Evolutionary conservation across 2,888 invertebrate genomes (phyloP).

Genomic region (Eilema griseolum): DNA sequence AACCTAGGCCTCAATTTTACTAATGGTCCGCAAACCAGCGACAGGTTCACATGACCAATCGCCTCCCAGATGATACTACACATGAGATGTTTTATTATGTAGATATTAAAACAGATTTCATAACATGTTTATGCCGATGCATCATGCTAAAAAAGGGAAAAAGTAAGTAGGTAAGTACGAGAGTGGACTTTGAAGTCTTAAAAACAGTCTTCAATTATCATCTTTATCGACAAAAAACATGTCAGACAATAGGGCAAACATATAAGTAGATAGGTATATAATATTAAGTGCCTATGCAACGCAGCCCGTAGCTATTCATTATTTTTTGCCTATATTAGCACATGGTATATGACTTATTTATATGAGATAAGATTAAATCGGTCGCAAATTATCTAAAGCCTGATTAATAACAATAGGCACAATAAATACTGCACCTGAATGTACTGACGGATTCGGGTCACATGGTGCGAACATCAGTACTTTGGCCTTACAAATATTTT

Average conservation of each 20-base stretch:
- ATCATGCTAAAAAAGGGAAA: no score
- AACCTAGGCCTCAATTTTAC: no score
- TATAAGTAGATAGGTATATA: background rate
- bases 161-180: no score
- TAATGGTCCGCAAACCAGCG: no score
- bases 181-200: background rate
- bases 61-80: no score
- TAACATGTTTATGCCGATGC: no score
- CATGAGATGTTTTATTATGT: no score
- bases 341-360: background rate
- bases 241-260: no score
- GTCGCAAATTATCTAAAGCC: constrained; percentile 39
- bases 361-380: constrained; percentile 34
- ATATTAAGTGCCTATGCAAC: background rate
- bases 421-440: constrained; percentile 55
- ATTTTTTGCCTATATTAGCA: constrained; percentile 12
- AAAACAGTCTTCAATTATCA: background rate
- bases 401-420: constrained; percentile 28
- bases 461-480: constrained; percentile 30
- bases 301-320: background rate
- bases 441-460: constrained; percentile 52
- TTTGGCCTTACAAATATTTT: constrained; percentile 24
- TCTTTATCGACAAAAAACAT: background rate
- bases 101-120: no score
- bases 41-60: no score